These are phyloP conservation scores for Hassar affinis DNA, from an alignment of 2,113 vertebrate species.

Conservation along the genomic window DNA sequence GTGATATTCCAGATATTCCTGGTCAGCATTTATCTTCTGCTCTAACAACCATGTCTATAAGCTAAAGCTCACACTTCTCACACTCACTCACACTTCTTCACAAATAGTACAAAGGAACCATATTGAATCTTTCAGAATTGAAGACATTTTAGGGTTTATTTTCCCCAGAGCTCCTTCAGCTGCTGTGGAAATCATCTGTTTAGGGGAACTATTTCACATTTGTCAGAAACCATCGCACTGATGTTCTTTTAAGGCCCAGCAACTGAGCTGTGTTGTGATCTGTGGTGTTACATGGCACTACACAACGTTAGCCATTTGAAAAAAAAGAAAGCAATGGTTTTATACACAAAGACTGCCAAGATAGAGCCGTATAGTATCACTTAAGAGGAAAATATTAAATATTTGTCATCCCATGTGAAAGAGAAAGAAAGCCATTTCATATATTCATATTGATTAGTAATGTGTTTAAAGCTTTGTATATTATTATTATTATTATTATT, in stretches of 20 bases:
- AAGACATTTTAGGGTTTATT: background rate
- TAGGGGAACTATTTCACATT: background rate
- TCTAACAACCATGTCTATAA: background rate
- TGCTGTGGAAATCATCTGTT: background rate
- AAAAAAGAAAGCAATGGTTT: background rate
- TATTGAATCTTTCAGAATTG: background rate
- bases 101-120: background rate
- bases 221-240: background rate
- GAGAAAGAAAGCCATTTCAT: background rate
- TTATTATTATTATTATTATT: slow-evolving; percentile 1
- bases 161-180: background rate
- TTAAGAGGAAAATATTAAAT: background rate
- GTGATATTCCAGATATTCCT: background rate
- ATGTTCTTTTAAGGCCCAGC: background rate
- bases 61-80: background rate
- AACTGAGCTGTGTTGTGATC: background rate
- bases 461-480: background rate
- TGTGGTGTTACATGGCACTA: background rate
- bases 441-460: background rate
- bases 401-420: background rate
- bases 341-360: background rate
- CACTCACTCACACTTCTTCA: too few relatives aligned
- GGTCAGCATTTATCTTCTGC: background rate
- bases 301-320: slow-evolving; percentile 1
- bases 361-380: background rate